Evolutionary conservation across 1,140 invertebrate species (phyloP).

Genomic region (Hydropsyche tenuis): DNA sequence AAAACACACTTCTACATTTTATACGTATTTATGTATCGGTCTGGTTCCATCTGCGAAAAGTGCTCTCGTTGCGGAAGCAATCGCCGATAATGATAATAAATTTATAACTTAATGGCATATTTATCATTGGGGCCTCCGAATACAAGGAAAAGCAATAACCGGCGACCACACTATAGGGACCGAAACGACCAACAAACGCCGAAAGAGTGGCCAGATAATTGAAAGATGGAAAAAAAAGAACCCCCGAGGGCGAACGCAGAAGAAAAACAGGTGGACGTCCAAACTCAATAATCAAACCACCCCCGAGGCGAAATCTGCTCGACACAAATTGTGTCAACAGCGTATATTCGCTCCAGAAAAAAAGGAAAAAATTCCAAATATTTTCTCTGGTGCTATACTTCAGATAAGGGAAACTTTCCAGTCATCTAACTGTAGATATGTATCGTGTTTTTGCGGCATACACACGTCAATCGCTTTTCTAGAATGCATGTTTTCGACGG

Average conservation of each 20-base stretch:
- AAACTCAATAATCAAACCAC: slow-evolving; percentile 18
- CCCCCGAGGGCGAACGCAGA: neutral
- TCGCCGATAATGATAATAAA: slow-evolving; percentile 37
- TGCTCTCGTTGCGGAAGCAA: neutral
- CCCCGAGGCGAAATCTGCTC: slow-evolving; percentile 6
- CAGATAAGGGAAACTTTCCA: no score
- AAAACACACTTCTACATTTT: neutral
- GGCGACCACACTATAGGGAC: neutral
- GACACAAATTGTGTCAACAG: neutral
- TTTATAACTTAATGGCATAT: slow-evolving; percentile 44
- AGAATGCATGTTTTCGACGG: slow-evolving; percentile 9
- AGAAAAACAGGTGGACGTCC: slow-evolving; percentile 3
- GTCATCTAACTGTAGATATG: no score
- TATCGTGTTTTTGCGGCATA: neutral
- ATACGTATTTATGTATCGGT: neutral
- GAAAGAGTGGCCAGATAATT: slow-evolving; percentile 11
- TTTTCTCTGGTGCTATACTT: no score
- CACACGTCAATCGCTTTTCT: slow-evolving; percentile 3
- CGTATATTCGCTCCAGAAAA: no score
- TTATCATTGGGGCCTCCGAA: slow-evolving; percentile 32
- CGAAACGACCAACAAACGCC: neutral
- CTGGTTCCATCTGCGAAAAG: neutral
- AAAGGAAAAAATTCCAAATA: no score
- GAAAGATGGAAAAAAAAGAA: slow-evolving; percentile 17
- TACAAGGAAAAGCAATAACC: slow-evolving; percentile 27